Evolutionary conservation across 2,113 vertebrate species (phyloP), one percentile per base, ranked within the genome.

Genomic region (Notothenia coriiceps): DNA sequence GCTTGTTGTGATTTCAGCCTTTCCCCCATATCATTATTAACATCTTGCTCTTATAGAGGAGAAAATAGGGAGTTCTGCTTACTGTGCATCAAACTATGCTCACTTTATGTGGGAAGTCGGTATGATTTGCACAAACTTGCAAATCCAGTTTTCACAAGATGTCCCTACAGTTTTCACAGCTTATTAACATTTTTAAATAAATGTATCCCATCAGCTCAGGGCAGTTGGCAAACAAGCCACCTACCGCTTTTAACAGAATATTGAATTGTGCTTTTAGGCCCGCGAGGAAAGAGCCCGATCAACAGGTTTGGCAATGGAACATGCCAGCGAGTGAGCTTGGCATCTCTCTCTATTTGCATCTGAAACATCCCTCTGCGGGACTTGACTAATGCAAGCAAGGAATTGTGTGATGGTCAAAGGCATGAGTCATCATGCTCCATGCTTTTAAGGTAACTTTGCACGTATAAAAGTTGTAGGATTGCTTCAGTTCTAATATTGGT

Each of bases 291-390:
- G 62, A 87, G 79, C 87, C 83, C 80, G 91, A 90, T 86, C 64
- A 91, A 88, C 93, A 88, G 89, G 92, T 93, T 91, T 77, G 80
- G 81, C 90, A 82, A 47, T 77, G 63, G 66, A 85, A 86, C 79
- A 77, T 83, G 86, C 87, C 80, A 88, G 78, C 43, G 3, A 67
- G 65, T 13, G 72, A 86, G 44, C n/a, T 5, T 60, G 71, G 40
- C 55, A 20, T 81, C 60, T 56, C 73, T 87, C 59, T 71, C 46
- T 82, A 20, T 71, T 75, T 74, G 35, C 63, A 77, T 81, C 74
- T 87, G 81, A 88, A 89, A 89, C 87, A 88, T 74, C 46, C 14
- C 84, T 83, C 80, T 25, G 40, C 76, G 83, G 89, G 67, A 88
- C 63, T 44, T 51, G 49, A 85, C 65, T 62, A 61, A 84, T 51